These are phyloP conservation scores for Hypselothyrea guttata DNA, from an alignment of 2,888 invertebrate species.

Conservation along the genomic window DNA sequence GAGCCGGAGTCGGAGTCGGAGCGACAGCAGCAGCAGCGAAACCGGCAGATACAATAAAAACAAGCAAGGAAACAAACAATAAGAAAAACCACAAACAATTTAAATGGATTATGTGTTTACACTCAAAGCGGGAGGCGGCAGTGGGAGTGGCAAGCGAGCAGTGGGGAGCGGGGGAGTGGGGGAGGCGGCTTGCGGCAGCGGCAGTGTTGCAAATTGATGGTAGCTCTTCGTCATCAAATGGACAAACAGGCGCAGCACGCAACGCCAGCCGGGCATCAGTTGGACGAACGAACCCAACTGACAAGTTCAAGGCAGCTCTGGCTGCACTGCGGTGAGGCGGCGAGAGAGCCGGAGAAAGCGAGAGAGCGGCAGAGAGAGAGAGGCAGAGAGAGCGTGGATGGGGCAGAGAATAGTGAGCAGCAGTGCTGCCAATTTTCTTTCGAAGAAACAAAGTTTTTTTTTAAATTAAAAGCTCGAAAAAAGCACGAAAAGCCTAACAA, in stretches of 20 bases:
- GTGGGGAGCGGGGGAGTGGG: not conserved
- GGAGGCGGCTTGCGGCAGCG: constrained; percentile 31
- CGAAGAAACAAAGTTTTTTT: too few relatives aligned
- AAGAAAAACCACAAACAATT: constrained; percentile 75
- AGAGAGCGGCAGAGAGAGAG: not conserved
- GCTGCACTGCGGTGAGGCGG: constrained; percentile 36
- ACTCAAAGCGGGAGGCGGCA: constrained; percentile 57
- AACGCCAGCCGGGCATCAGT: constrained; percentile 39
- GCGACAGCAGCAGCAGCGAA: constrained; percentile 45
- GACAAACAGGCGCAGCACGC: constrained; percentile 47
- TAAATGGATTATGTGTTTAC: constrained; percentile 76
- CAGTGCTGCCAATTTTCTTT: too few relatives aligned
- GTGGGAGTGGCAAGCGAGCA: constrained; percentile 8
- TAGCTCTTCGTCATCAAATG: constrained; percentile 70
- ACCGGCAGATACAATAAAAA: constrained; percentile 57
- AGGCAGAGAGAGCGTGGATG: constrained; percentile 9
- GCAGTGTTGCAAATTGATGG: constrained; percentile 69
- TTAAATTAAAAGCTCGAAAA: too few relatives aligned
- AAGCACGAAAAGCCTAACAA: too few relatives aligned
- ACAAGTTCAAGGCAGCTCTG: constrained; percentile 70
- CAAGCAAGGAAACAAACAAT: constrained; percentile 69
- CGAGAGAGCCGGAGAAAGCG: too few relatives aligned
- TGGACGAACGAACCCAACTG: constrained; percentile 60
- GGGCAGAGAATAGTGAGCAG: too few relatives aligned
- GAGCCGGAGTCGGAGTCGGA: too few relatives aligned